phyloP scores from a whole-genome alignment of 1,140 invertebrate species.

The Formica exsecta region DNA sequence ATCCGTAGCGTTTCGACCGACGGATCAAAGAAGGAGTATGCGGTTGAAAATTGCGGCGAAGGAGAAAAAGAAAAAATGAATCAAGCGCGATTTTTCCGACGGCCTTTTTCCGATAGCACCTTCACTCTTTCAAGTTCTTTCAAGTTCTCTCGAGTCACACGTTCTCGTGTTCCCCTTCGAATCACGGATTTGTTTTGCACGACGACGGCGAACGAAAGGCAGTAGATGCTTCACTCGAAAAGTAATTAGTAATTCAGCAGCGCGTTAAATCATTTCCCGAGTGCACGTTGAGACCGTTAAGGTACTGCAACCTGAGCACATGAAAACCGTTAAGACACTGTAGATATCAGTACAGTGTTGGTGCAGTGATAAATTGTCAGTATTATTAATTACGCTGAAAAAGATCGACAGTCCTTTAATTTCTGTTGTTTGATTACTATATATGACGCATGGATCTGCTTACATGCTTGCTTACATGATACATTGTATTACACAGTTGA shows the following conservation, averaged over 20 bases:
- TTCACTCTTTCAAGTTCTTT: not conserved
- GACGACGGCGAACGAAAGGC: not conserved
- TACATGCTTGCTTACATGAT: not conserved
- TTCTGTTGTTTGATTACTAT: not conserved
- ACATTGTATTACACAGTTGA: not conserved
- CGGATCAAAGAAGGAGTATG: slow-evolving; percentile 11
- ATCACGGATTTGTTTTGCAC: not conserved
- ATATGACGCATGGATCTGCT: not conserved
- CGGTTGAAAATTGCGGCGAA: not conserved
- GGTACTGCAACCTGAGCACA: not conserved
- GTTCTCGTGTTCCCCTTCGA: not conserved
- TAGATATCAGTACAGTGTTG: not conserved
- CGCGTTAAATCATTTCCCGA: slow-evolving; percentile 30
- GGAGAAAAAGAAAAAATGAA: slow-evolving; percentile 12
- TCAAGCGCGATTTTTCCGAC: not conserved
- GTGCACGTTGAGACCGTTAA: not conserved
- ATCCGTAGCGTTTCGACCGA: not conserved
- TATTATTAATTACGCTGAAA: not conserved
- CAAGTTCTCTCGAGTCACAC: not conserved
- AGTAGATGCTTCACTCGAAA: not conserved
- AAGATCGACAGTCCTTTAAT: not conserved
- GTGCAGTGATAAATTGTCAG: not conserved
- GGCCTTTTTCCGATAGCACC: not conserved
- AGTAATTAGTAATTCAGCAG: slow-evolving; percentile 38
- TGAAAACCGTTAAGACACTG: slow-evolving; percentile 13